Evolutionary conservation across 2,113 vertebrate genomes (phyloP), one percentile per base, ranked within the genome.

Genomic region (Ptilorrhoa leucosticta): DNA sequence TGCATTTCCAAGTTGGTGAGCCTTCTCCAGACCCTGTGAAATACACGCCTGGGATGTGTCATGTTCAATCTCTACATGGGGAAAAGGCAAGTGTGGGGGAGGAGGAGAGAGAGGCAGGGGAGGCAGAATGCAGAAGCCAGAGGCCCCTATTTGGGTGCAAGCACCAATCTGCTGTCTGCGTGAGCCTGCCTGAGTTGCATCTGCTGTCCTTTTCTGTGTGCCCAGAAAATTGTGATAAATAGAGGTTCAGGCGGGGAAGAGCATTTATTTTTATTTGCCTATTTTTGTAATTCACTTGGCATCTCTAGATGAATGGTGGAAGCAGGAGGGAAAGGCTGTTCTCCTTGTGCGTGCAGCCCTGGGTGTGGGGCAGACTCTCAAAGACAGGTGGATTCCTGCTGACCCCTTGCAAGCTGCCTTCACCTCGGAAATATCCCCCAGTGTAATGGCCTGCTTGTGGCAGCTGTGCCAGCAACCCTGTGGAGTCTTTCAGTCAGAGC

Each of bases 261-360:
- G 91, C 66, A 63, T 91, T 97, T 97, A 97, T 95, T 97, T 97
- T 95, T 97, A 89, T 97, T 95, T 97, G 86, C 91, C 89, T 97
- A 83, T 93, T 94, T 96, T 93, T 96, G 83, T 92, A 79, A 24
- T 60, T 75, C 37, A 1, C 27, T 90, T 96, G 96, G 76, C 93
- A 86, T 81, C 83, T 90, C 57, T 39, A 81, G 79, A 92, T 93
- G 53, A 83, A 87, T 89, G 79, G 94, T 86, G 45, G 69, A 81
- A 92, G 64, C 35, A 33, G 69, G 72, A 88, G 37, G 44, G 87
- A 83, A 65, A 71, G 48, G 56, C 60, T 82, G 11, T 66, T 96
- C 44, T 88, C 68, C 75, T 65, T n/a, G 54, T 75, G 82, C 78
- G 18, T 23, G 17, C 18, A 83, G 31, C n/a, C 37, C n/a, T 3